phyloP scores from a whole-genome alignment of 2,888 invertebrate genomes.

The Andrena hattorfiana region DNA sequence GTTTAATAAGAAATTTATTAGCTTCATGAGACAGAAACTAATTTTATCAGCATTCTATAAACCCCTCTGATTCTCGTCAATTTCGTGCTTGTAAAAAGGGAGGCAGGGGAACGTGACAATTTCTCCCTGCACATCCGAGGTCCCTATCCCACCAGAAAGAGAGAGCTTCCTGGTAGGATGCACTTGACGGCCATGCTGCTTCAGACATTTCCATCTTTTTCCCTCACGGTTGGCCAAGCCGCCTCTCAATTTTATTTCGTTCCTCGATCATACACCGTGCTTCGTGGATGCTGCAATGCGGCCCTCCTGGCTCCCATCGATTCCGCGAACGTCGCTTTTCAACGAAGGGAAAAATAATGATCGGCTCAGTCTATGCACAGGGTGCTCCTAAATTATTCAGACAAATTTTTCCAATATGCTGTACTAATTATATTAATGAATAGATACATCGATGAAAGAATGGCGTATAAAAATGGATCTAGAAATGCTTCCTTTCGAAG shows the following conservation, averaged over 20 bases:
- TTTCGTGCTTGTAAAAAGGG: neutral
- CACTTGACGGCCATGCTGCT: slow-evolving; percentile 62
- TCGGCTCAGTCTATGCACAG: neutral
- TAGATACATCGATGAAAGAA: too few species aligned
- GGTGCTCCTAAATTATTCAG: too few species aligned
- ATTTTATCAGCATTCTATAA: neutral
- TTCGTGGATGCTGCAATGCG: slow-evolving; percentile 63
- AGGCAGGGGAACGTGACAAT: slow-evolving; percentile 21
- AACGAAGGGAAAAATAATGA: slow-evolving; percentile 18
- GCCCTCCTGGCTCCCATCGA: slow-evolving; percentile 44
- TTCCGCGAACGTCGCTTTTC: slow-evolving; percentile 36
- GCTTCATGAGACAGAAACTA: too few species aligned
- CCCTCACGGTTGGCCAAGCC: slow-evolving; percentile 35
- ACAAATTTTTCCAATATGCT: too few species aligned
- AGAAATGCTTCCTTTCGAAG: too few species aligned
- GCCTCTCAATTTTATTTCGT: slow-evolving; percentile 71
- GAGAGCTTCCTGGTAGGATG: slow-evolving; percentile 62
- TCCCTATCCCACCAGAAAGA: slow-evolving; percentile 28
- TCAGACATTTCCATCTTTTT: slow-evolving; percentile 68
- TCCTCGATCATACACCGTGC: slow-evolving; percentile 59
- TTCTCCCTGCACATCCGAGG: slow-evolving; percentile 27
- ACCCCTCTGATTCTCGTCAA: neutral
- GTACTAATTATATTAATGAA: too few species aligned
- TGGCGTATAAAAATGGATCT: too few species aligned
- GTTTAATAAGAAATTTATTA: too few species aligned